These are phyloP conservation scores for Laothoe populi DNA, from an alignment of 2,888 invertebrate genomes.

Conservation along the genomic window DNA sequence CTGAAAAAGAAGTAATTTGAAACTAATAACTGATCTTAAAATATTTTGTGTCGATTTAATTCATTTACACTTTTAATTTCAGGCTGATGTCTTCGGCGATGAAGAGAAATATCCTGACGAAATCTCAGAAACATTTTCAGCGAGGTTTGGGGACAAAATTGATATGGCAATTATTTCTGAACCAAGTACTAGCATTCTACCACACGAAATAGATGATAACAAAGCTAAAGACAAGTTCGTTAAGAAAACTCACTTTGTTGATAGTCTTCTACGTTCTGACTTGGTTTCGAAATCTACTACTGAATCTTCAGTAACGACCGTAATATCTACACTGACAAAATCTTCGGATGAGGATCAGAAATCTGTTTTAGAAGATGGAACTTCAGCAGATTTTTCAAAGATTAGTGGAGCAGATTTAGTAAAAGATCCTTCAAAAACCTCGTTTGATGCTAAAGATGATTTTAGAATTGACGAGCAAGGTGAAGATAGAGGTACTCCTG, in stretches of 20 bases:
- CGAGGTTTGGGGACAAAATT: conserved; percentile 43
- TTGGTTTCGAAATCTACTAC: conserved; percentile 78
- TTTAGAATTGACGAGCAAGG: conserved; percentile 64
- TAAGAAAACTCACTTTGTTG: conserved; percentile 66
- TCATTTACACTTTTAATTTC: conserved; percentile 37
- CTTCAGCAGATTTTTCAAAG: conserved; percentile 78
- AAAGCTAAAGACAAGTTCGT: conserved; percentile 51
- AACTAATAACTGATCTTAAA: not conserved
- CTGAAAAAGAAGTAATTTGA: conserved; percentile 75
- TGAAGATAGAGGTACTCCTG: conserved; percentile 75
- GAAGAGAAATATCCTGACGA: conserved; percentile 61
- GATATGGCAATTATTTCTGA: conserved; percentile 39
- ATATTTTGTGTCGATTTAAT: conserved; percentile 3
- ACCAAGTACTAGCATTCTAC: conserved; percentile 50
- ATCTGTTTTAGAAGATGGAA: conserved; percentile 75
- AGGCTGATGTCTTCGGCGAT: conserved; percentile 73
- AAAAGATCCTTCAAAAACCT: conserved; percentile 76
- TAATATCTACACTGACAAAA: conserved; percentile 75
- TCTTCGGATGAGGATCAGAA: conserved; percentile 79
- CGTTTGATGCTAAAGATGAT: conserved; percentile 73
- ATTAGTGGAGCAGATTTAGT: conserved; percentile 76
- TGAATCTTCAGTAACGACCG: conserved; percentile 79
- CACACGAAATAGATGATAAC: conserved; percentile 48
- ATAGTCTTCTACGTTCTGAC: conserved; percentile 63
- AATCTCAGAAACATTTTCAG: conserved; percentile 42